These are phyloP conservation scores for Sitta carolinensis DNA, from an alignment of 2,797 vertebrate genomes.

Conservation along the genomic window DNA sequence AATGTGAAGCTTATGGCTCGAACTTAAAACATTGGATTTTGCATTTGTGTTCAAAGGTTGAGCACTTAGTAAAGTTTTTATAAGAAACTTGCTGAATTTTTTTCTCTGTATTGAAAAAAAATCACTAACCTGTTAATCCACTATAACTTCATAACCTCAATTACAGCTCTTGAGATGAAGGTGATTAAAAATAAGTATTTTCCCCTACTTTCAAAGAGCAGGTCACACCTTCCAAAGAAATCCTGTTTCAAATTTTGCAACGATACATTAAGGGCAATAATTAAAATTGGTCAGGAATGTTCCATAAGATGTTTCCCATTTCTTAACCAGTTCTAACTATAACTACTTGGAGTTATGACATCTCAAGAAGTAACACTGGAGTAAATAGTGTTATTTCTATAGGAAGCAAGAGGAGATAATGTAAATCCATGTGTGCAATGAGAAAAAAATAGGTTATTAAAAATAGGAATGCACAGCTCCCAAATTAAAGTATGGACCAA, in stretches of 20 bases:
- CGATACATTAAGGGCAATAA: slow-evolving; percentile 24
- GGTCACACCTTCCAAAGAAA: slow-evolving; percentile 54
- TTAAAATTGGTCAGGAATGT: slow-evolving; percentile 29
- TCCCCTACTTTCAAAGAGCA: slow-evolving; percentile 22
- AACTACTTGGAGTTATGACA: background rate
- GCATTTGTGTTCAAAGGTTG: slow-evolving; percentile 61
- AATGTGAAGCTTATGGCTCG: slow-evolving; percentile 62
- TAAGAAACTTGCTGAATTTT: slow-evolving; percentile 2
- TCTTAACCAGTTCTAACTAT: background rate
- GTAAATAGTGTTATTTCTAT: background rate
- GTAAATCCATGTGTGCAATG: background rate
- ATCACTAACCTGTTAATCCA: slow-evolving; percentile 67
- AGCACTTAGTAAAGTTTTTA: slow-evolving; percentile 56
- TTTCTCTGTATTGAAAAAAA: slow-evolving; percentile 14
- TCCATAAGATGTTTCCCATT: background rate
- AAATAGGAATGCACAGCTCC: background rate
- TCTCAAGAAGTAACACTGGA: accelerated
- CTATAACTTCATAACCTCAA: slow-evolving; percentile 69
- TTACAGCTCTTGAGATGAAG: slow-evolving; percentile 72
- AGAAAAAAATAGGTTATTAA: background rate
- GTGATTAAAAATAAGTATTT: slow-evolving; percentile 67
- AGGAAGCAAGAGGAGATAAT: background rate
- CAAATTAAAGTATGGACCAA: background rate
- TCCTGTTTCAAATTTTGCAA: slow-evolving; percentile 10
- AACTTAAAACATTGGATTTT: slow-evolving; percentile 64